Base-by-base conservation (phyloP, 2,797 vertebrate species). In the Rhadinocentrus ornatus region DNA sequence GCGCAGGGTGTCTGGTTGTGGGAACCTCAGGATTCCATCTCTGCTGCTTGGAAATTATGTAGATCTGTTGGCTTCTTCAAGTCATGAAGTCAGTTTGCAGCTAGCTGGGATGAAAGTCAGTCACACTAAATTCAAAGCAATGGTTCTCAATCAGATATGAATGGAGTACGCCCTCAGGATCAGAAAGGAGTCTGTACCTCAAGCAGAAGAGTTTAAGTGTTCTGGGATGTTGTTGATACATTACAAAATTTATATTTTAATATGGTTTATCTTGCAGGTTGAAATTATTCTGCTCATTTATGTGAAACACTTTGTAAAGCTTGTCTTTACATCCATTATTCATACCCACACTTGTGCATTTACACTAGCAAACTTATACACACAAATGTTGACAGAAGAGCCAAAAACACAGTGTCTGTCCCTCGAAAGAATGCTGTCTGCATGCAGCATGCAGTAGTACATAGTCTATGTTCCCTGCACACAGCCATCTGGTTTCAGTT, bases 401-500 rank as follows among this genome's bases (percentile, higher is more conserved):
- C 56, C 56, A 78, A 70, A 78, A 67, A 31, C 62, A 54, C 66
- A 41, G 63, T 48, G 69, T 13, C 64, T 75, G 63, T 77, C 69
- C 79, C 69, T 76, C 71, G 59, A 82, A 73, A 75, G 71, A 66
- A 80, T 75, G 73, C 61, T 58, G 82, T 88, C 75, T 89, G 84
- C 71, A 75, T 89, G 86, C 85, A 88, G 85, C 70, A 59, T 58
- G 83, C 75, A 76, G 80, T 90, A 80, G 90, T 89, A 89, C 90
- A 90, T 86, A 87, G 87, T 79, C 88, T 84, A 74, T 78, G 83
- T 82, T 92, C 82, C 86, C 86, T 87, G 84, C 82, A 77, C 72
- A 75, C 81, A 75, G 83, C 91, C 94, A 95, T 95, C 94, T 95
- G 94, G 91, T 95, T 94, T 92, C 81, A 95, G 91, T 95, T 95